phyloP scores from a whole-genome alignment of 2,113 vertebrate species.

The Motacilla tschutschensis region DNA sequence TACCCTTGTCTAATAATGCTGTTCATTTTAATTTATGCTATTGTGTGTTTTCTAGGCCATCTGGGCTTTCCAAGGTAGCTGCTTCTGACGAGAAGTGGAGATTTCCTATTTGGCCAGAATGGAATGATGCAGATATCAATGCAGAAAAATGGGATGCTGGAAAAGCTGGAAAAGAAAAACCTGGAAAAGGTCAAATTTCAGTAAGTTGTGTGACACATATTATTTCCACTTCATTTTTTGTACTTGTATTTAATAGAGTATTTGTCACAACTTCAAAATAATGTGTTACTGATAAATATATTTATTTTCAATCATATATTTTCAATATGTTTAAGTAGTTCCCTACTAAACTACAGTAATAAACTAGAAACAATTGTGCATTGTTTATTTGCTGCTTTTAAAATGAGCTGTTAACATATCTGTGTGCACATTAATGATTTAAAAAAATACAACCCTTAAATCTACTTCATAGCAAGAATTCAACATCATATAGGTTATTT shows the following conservation, averaged over 20 bases:
- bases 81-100: conserved; percentile 51
- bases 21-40: not conserved
- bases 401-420: not conserved
- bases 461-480: not conserved
- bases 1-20: not conserved
- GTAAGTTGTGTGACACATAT: conserved; percentile 64
- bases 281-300: not conserved
- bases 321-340: not conserved
- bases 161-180: conserved; percentile 77
- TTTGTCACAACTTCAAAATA: not conserved
- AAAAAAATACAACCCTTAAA: not conserved
- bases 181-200: conserved; percentile 64
- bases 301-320: not conserved
- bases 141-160: conserved; percentile 88
- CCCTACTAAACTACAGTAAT: not conserved
- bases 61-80: not conserved
- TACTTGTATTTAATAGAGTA: not conserved
- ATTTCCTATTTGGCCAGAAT: conserved; percentile 88
- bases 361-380: not conserved
- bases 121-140: conserved; percentile 86
- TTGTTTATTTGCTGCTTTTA: not conserved
- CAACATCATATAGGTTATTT: not conserved
- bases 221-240: not conserved
- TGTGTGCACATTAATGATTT: not conserved
- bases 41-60: conserved; percentile 51